These are phyloP conservation scores for Tringa solitaria DNA, from an alignment of 2,113 vertebrate genomes.

Conservation along the genomic window DNA sequence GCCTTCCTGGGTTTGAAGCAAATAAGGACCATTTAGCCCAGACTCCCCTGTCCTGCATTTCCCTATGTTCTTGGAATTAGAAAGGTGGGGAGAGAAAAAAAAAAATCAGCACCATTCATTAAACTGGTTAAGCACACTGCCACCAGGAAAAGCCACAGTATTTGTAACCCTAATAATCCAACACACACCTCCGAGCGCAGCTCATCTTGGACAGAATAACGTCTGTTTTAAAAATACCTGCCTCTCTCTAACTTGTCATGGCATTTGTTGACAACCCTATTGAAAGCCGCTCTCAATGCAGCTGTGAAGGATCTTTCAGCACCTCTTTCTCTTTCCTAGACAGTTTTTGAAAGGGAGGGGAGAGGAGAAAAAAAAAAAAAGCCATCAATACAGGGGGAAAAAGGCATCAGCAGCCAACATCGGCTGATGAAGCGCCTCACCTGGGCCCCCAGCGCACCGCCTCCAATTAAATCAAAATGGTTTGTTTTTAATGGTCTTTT, in stretches of 20 bases:
- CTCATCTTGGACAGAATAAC: slow-evolving; percentile 48
- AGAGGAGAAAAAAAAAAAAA: background rate
- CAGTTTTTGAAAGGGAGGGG: slow-evolving; percentile 69
- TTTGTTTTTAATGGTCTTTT: slow-evolving; percentile 99
- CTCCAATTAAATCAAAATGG: slow-evolving; percentile 99
- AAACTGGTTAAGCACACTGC: background rate
- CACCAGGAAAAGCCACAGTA: background rate
- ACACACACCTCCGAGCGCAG: background rate
- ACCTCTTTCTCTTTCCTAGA: slow-evolving; percentile 65
- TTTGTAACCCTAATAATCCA: slow-evolving; percentile 59
- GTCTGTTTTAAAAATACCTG: slow-evolving; percentile 58
- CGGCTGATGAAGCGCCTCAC: slow-evolving; percentile 82
- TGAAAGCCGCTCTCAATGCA: slow-evolving; percentile 44
- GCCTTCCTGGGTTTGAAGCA: background rate
- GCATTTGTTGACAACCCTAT: slow-evolving; percentile 72
- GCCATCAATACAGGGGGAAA: slow-evolving; percentile 61
- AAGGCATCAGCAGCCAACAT: slow-evolving; percentile 54
- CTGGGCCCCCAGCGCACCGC: slow-evolving; percentile 83
- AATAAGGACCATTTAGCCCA: background rate
- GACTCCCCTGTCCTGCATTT: background rate
- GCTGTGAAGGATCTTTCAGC: slow-evolving; percentile 51
- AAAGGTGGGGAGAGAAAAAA: background rate
- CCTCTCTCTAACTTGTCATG: slow-evolving; percentile 51
- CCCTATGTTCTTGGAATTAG: background rate
- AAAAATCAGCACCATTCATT: background rate